Evolutionary conservation across 2,797 vertebrate species (phyloP), one percentile per base, ranked within the genome.

Genomic region (Octomys mimax): DNA sequence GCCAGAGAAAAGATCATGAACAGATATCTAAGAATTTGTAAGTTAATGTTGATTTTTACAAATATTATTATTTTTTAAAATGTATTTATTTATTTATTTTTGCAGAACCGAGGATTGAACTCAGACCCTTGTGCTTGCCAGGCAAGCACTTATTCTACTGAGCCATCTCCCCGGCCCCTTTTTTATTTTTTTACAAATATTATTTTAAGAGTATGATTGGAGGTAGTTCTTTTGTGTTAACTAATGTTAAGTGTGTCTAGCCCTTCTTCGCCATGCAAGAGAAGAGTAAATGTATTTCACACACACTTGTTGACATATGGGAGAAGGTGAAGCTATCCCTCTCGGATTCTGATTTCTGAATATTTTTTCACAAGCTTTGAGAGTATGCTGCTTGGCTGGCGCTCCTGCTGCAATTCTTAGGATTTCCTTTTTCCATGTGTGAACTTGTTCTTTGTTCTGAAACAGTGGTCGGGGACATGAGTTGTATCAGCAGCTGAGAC

Each of bases 351-450:
- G 87, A 61, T 49, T 79, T 87, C 64, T 42, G 8, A 91, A 42
- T 62, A 52, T 22, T 57, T 94, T 75, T 95, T 21, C 82, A 66
- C 61, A 68, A 75, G 19, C 79, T 94, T 54, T 85, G 73, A 94
- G 61, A 91, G 33, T 22, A 2, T 71, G 57, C 33, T 39, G 10
- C 89, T 91, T 71, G 57, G 36, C 73, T 26, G 49, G 57, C 57
- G n/a, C 66, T 89, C 26, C n/a, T 68, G 22, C 21, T 82, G 22
- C 93, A 61, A n/a, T 62, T 88, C 86, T 57, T 57, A 87, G 46
- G 83, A 84, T 52, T 91, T 66, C 24, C 3, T 36, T 92, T 87
- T 64, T 62, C 46, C 57, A 2, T 36, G 52, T 84, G 66, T 89
- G 68, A 92, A 82, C 83, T 26, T 1, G 9, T 52, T 36, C 88